Evolutionary conservation across 2,888 invertebrate genomes (phyloP).

Genomic region (Cosmorhoe ocellata): DNA sequence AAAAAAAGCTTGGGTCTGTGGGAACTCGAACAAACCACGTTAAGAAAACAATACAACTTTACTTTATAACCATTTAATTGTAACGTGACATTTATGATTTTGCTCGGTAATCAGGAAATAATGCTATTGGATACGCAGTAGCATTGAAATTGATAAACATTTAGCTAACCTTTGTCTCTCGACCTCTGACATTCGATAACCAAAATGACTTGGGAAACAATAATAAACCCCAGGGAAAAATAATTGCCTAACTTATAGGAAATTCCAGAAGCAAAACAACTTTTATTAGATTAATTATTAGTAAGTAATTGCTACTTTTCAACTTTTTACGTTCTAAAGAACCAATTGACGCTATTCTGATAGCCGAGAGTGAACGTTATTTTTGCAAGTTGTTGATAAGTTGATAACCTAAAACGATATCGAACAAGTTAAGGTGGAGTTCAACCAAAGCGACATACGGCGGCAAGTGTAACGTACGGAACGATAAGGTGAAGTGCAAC

Average conservation of each 20-base stretch:
- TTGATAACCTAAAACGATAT: slow-evolving; percentile 32
- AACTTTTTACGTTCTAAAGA: neutral
- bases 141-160: neutral
- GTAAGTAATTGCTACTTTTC: neutral
- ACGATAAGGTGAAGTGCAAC: no score
- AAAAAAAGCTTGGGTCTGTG: no score
- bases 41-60: no score
- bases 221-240: neutral
- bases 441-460: no score
- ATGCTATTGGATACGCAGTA: neutral
- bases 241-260: no score
- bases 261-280: no score
- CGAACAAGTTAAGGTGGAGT: slow-evolving; percentile 12
- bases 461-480: no score
- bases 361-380: slow-evolving; percentile 3
- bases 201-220: neutral
- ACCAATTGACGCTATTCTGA: slow-evolving; percentile 1
- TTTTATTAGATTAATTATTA: no score
- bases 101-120: no score
- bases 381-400: slow-evolving; percentile 24
- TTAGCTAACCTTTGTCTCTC: slow-evolving; percentile 7
- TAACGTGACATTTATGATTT: no score
- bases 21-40: no score
- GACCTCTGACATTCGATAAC: slow-evolving; percentile 5
- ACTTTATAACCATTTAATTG: no score